Conservation (phyloP, 2,888 invertebrate species). For the Germaria angustata region DNA sequence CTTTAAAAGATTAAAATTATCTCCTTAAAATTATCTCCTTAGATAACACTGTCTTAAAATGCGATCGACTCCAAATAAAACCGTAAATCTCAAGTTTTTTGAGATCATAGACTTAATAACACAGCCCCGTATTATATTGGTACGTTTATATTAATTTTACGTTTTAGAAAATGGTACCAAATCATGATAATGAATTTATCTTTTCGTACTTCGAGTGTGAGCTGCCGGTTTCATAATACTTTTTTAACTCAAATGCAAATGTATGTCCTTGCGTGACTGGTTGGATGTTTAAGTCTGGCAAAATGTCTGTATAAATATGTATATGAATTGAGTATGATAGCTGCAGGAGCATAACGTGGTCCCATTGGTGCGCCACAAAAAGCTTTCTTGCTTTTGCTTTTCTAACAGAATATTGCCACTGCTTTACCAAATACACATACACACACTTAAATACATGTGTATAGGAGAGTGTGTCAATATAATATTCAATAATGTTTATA, state of each 20-base stretch:
- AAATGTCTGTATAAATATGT: conserved; percentile 41
- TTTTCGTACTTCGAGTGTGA: not conserved
- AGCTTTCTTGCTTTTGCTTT: conserved; percentile 78
- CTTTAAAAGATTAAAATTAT: too few species aligned
- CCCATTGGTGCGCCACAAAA: conserved; percentile 81
- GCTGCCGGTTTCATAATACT: conserved; percentile 19
- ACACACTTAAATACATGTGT: not conserved
- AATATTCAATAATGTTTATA: conserved; percentile 36
- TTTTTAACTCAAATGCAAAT: conserved; percentile 62
- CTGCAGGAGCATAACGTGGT: conserved; percentile 80
- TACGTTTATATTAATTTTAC: too few species aligned
- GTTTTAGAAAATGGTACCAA: not conserved
- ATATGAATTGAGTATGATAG: conserved; percentile 60
- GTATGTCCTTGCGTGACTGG: conserved; percentile 46
- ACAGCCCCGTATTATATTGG: too few species aligned
- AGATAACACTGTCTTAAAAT: too few species aligned
- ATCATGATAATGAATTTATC: not conserved
- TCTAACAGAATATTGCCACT: conserved; percentile 49
- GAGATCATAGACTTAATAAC: too few species aligned
- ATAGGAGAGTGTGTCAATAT: conserved; percentile 20
- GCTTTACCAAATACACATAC: conserved; percentile 6
- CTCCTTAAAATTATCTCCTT: too few species aligned
- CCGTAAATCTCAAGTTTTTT: not conserved
- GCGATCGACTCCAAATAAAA: too few species aligned
- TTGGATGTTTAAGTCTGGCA: conserved; percentile 39